Evolutionary conservation across 2,113 vertebrate genomes (phyloP).

Genomic region (Scalopus aquaticus): DNA sequence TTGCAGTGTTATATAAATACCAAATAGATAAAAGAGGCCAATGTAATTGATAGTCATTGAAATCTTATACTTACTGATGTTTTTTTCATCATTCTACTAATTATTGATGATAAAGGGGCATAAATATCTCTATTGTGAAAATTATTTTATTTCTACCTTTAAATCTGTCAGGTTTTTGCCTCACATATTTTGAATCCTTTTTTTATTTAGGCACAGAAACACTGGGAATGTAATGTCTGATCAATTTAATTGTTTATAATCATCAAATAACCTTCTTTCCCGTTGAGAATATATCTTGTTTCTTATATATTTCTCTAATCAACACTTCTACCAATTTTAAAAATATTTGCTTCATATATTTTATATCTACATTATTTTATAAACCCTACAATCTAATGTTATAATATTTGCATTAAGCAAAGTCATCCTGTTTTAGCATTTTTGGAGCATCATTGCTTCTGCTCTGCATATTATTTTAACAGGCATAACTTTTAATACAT

Average conservation of each 20-base stretch:
- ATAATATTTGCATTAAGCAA: not conserved
- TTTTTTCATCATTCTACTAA: not conserved
- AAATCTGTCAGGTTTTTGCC: not conserved
- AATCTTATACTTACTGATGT: not conserved
- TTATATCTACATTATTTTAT: not conserved
- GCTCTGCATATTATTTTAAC: not conserved
- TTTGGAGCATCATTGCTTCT: not conserved
- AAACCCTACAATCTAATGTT: not conserved
- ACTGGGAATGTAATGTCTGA: not conserved
- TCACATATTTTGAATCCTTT: not conserved
- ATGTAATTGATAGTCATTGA: not conserved
- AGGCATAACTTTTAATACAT: not conserved
- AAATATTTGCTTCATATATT: not conserved
- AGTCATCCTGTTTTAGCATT: not conserved
- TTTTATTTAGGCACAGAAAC: not conserved
- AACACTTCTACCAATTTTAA: not conserved
- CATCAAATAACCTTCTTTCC: not conserved
- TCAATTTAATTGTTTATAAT: not conserved
- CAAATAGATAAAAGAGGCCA: not conserved
- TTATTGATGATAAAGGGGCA: not conserved
- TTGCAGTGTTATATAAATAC: not conserved
- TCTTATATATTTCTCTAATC: not conserved
- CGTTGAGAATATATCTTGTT: not conserved
- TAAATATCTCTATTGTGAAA: not conserved
- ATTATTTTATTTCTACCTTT: not conserved